Base-by-base conservation (phyloP, 2,113 vertebrate species). In the Brachypteracias leptosomus region DNA sequence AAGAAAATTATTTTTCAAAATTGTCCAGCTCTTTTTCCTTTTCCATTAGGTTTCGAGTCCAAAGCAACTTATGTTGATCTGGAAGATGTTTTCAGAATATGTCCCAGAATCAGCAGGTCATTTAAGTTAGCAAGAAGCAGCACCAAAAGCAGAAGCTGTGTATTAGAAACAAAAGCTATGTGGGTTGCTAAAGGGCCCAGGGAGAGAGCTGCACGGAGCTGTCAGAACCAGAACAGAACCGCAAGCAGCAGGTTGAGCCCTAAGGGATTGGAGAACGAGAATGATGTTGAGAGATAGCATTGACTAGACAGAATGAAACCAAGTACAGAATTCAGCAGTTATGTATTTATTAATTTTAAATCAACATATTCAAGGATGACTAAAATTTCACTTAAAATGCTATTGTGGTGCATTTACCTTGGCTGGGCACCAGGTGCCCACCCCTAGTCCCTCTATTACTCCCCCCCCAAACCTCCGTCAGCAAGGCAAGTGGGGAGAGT, bases 251-350 rank as follows among this genome's bases (percentile, higher is more conserved):
- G 21, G 3, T 19, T 85, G n/a, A 90, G 72, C 26, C 35, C 40
- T 57, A 20, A 5, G 9, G 10, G 16, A n/a, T 20, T 16, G 7
- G 15, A 79, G 16, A 79, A 62, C 6, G 74, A 46, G 47, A 57
- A 61, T 0, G 7, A 38, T 2, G 1, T 21, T 57, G 20, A 85
- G 25, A 16, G 17, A 1, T 47, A 11, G 33, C 38, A 29, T 16
- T 55, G n/a, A 33, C 14, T 54, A 76, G 66, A 47, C 7, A 83
- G 28, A 80, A 77, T 74, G 19, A 90, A 77, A 51, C 6, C 2
- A 28, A 86, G 86, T 26, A 49, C 9, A 77, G 74, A 86, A 55
- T 42, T 52, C n/a, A 88, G 13, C 11, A 58, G 24, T 19, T 40
- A 17, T 14, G 2, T 58, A 33, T 36, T 68, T 26, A 35, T 57